phyloP scores from a whole-genome alignment of 2,797 vertebrate species.

The Heteromormyrus szaboi region DNA sequence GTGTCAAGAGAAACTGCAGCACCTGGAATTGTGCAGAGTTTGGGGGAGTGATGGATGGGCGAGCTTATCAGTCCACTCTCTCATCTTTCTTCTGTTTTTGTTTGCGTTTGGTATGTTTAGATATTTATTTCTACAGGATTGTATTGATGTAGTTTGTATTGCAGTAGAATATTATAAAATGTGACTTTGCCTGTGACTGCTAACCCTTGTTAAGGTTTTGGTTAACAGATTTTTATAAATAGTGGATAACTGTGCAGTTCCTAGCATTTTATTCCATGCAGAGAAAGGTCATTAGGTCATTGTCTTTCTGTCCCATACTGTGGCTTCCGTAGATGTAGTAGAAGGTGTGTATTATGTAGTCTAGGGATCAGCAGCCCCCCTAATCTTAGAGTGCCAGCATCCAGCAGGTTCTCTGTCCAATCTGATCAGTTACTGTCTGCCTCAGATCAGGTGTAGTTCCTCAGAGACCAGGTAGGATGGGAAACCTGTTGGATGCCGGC shows the following conservation, averaged over 20 bases:
- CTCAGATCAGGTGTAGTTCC: neutral
- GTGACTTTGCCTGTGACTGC: neutral
- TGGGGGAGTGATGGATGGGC: neutral
- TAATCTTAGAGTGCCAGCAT: neutral
- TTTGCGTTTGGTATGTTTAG: neutral
- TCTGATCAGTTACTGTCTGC: neutral
- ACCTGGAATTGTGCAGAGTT: neutral
- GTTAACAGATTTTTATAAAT: neutral
- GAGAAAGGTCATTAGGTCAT: neutral
- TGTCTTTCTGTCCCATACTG: neutral
- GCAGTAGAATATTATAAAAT: neutral
- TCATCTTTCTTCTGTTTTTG: neutral
- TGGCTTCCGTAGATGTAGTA: neutral
- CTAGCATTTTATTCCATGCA: neutral
- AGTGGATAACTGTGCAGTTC: neutral
- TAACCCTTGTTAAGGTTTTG: neutral
- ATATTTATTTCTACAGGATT: neutral
- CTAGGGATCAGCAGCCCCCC: neutral
- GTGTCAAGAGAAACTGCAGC: neutral
- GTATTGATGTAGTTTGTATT: neutral
- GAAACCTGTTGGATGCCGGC: neutral
- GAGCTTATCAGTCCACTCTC: neutral
- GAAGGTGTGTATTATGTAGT: neutral
- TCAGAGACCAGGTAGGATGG: neutral
- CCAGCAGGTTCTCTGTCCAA: neutral